Evolutionary conservation across 37 sponge, comb jelly and placozoan species (phyloP).

Genomic region (Diacarnus erythraeanus): DNA sequence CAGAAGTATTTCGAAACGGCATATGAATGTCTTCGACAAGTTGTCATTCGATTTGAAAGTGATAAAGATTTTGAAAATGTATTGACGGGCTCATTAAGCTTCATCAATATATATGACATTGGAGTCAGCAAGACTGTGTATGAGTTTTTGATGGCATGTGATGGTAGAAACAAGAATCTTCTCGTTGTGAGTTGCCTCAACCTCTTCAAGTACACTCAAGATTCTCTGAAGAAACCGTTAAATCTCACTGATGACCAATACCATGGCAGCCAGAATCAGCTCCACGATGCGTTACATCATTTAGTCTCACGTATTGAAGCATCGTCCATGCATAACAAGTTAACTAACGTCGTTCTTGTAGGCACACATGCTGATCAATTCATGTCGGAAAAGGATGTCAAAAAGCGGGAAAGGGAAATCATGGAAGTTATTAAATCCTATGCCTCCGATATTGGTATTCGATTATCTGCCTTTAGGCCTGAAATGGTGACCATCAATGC

Average conservation of each 20-base stretch:
- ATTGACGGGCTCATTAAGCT: background rate
- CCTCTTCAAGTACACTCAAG: background rate
- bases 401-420: background rate
- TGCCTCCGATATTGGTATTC: background rate
- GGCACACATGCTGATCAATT: slow-evolving; percentile 23
- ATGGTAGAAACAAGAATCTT: background rate
- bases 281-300: background rate
- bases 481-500: background rate
- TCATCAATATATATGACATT: slow-evolving; percentile 12
- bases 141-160: background rate
- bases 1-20: background rate
- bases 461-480: background rate
- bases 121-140: background rate
- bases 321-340: background rate
- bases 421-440: background rate
- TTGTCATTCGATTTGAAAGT: too few species aligned
- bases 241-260: background rate
- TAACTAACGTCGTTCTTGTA: background rate
- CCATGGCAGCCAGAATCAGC: background rate
- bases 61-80: background rate
- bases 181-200: background rate
- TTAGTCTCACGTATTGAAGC: background rate
- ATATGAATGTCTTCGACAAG: background rate
- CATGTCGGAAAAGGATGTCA: background rate
- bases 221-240: background rate